Conservation (phyloP, 2,113 vertebrate genomes). For the Zosterops japonicus region DNA sequence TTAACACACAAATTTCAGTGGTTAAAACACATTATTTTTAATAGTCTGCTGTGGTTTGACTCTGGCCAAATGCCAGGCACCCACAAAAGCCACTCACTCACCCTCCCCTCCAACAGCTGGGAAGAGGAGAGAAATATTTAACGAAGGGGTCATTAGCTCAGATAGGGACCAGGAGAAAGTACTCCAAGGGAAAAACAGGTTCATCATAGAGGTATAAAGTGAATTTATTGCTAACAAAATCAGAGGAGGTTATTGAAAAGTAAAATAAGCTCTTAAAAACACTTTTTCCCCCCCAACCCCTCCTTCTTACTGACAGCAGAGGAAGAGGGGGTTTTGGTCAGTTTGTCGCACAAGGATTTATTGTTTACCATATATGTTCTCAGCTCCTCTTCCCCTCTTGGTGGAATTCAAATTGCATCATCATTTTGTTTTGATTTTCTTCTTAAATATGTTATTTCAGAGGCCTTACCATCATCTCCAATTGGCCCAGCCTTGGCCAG, state of each 20-base stretch:
- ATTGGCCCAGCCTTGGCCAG: no score
- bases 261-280: neutral
- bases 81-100: neutral
- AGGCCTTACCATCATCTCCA: neutral
- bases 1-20: neutral
- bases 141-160: neutral
- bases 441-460: no score
- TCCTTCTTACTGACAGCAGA: fast-evolving
- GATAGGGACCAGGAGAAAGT: neutral
- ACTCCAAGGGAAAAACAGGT: neutral
- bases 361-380: neutral
- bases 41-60: neutral
- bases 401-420: neutral
- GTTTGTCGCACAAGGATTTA: neutral
- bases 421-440: neutral
- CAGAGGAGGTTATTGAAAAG: neutral
- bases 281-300: fast-evolving
- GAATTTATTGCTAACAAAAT: neutral
- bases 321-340: neutral
- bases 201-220: neutral
- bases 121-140: neutral
- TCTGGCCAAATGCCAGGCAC: neutral
- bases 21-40: neutral
- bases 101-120: neutral
- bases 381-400: neutral